Evolutionary conservation across 2,888 invertebrate genomes (phyloP), one percentile per base, ranked within the genome.

Genomic region (Pilophorus perplexus): DNA sequence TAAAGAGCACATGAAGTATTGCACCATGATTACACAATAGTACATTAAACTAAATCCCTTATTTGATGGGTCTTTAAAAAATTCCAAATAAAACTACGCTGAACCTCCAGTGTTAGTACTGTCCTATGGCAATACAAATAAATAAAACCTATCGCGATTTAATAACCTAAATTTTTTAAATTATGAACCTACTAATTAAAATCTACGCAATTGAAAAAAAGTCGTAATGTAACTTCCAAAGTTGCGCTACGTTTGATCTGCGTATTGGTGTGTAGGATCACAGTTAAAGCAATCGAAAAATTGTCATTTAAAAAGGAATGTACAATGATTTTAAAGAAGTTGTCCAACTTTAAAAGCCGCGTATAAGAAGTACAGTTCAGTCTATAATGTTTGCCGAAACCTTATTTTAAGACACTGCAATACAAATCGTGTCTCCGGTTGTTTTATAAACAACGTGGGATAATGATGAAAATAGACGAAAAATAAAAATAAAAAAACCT

Each of bases 241-340:
- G 6, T 33, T 33, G 6, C 12, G 33, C n/a, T n/a, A 33, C 6
- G 6, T 33, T 12, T 33, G 12, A 12, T 33, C 33, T 33, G 33
- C 6, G 33, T 33, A 33, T 6, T 28, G 52, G 52, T 27, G 52
- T 52, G 50, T 50, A 50, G 10, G 48, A 69, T 69, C 69, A 69
- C 69, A 69, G 69, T 55, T 69, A 37, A 68, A 69, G 69, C 69
- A 64, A 66, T 64, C 33, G 22, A 59, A 59, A 59, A 20, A 28
- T 46, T 67, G 69, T 69, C 69, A 69, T 69, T 67, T 69, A 18
- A 64, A 57, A 62, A 67, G 69, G 67, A 69, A 68, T 68, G 68
- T 68, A 60, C 60, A 62, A 42, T 46, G 33, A 23, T 20, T 59
- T 59, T 22, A 23, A 42, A 42, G 59, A 59, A 42, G 22, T n/a